phyloP scores from a whole-genome alignment of 1,140 invertebrate genomes.

The Danaus melanippus region DNA sequence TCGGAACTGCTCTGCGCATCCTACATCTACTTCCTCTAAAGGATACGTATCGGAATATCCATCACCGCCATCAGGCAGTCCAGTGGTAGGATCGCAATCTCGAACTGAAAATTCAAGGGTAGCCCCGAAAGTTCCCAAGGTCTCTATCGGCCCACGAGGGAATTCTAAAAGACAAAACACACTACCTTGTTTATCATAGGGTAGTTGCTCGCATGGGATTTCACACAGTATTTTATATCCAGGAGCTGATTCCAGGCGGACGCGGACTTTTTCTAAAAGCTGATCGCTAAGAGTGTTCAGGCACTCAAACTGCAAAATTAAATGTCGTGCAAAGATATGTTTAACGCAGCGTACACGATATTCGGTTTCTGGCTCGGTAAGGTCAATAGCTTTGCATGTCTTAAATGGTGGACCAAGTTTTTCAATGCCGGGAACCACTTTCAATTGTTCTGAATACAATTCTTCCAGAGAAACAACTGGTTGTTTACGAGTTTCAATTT shows the following conservation, averaged over 20 bases:
- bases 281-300: conserved; percentile 96
- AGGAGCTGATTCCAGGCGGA: conserved; percentile 87
- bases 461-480: conserved; percentile 83
- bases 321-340: conserved; percentile 88
- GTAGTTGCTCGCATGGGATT: conserved; percentile 82
- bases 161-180: conserved; percentile 90
- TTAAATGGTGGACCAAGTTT: conserved; percentile 87
- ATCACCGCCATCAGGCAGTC: conserved; percentile 80
- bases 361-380: conserved; percentile 98
- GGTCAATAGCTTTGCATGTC: conserved; percentile 88
- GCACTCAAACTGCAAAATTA: conserved; percentile 95
- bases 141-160: conserved; percentile 81
- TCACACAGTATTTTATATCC: conserved; percentile 82
- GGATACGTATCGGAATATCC: conserved; percentile 80
- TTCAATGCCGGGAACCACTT: conserved; percentile 80
- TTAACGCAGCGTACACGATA: conserved; percentile 97
- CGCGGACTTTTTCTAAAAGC: conserved; percentile 91
- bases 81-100: conserved; percentile 96
- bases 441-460: conserved; percentile 87
- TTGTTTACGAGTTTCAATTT: conserved; percentile 61
- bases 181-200: conserved; percentile 88
- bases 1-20: conserved; percentile 83
- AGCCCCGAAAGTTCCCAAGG: conserved; percentile 86
- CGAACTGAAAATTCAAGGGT: conserved; percentile 94
- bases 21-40: conserved; percentile 89